A percentile compares a stretch with the other conserved stretches of the same genome.
These are phyloP conservation scores for Sepioteuthis lessoniana DNA, from an alignment of 2,888 invertebrate species.

Conservation along the genomic window DNA sequence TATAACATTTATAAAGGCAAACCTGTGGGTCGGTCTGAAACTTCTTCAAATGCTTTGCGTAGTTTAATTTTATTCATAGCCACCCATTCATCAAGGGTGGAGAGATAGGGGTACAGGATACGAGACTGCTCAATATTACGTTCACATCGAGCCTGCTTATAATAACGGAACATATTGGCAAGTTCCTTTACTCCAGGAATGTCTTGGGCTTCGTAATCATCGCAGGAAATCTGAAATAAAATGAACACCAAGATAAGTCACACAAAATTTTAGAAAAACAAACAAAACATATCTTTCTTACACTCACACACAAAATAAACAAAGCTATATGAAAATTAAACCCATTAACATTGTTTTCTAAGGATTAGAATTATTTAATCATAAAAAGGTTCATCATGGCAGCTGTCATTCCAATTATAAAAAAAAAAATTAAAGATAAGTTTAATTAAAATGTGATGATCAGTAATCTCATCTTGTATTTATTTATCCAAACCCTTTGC, in stretches of 20 bases:
- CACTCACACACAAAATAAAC: neutral
- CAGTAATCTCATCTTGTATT: no score
- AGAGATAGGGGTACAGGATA: constrained; percentile 19
- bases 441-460: no score
- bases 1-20: neutral
- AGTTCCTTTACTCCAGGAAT: constrained; percentile 45
- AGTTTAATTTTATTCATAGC: constrained; percentile 39
- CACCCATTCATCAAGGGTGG: constrained; percentile 42
- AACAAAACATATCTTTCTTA: neutral
- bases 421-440: no score
- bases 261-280: neutral
- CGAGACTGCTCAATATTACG: constrained; percentile 42
- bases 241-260: neutral
- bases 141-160: constrained; percentile 37
- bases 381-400: no score
- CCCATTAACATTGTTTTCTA: no score
- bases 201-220: constrained; percentile 42
- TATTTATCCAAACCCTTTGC: no score
- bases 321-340: no score
- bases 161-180: constrained; percentile 46
- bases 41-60: constrained; percentile 15
- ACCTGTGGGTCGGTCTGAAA: neutral
- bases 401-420: no score
- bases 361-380: no score
- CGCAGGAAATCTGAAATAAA: constrained; percentile 39